Base-by-base conservation (phyloP, 92 coral and sea anemone genomes). In the Chrysogorgia sp. region DNA sequence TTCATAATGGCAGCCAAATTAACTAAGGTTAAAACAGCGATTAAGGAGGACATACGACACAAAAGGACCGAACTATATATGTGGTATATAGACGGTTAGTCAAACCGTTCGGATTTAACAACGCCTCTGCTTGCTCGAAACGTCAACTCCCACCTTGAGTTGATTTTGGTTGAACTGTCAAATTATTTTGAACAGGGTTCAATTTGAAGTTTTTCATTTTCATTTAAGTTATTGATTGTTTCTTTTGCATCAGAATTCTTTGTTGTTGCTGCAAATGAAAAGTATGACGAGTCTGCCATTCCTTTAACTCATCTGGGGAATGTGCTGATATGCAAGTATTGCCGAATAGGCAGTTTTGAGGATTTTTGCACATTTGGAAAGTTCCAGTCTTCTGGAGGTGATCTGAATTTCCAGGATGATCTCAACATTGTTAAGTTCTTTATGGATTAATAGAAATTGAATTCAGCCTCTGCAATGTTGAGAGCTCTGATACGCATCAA, bases 381-480 rank as follows among this genome's bases (percentile, higher is more conserved):
- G 69, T 52, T 76, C 53, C 37, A 32, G 71, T 67, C 74, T 56
- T 83, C 87, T 32, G 87, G 87, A 32, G 87, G 87, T 24, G 83
- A 71, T 15, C 87, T 55, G 70, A 45, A 76, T 66, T 68, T 83
- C 87, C 87, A 83, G 40, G 34, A 24, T 9, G 60, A 19, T 45
- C 53, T 47, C 17, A 2, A 47, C 53, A 47, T 47, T 12, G 53
- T 47, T n/a, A n/a, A n/a, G 10, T 47, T 15, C 14, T 47, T 47
- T 15, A 47, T 15, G 35, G 74, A n/a, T 48, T 37, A 52, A 47
- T 13, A 47, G 10, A 28, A 8, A 25, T 29, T 52, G 5, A 30
- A 15, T 25, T 71, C 20, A 26, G 2, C 58, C 58, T 47, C 45
- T 31, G n/a, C n/a, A n/a, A n/a, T n/a, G n/a, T n/a, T n/a, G n/a